Base-by-base conservation (phyloP, 2,797 vertebrate genomes). In the Anolis apletophallus region DNA sequence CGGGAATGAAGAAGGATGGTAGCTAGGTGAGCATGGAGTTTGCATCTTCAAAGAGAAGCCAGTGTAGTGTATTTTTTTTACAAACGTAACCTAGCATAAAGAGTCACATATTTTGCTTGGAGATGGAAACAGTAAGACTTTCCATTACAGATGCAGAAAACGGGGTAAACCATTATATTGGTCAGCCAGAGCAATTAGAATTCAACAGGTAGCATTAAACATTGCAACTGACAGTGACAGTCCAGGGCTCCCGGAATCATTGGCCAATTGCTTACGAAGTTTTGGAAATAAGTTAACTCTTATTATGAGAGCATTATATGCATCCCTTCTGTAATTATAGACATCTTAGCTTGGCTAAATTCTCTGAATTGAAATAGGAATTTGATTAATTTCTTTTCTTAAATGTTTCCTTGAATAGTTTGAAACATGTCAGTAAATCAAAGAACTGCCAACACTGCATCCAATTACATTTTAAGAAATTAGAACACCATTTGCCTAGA, bases 401-500 rank as follows among this genome's bases (percentile, higher is more conserved):
- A 93, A 83, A 90, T 88, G 73, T 78, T 89, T 90, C 81, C 78
- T 81, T 88, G 89, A 90, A 90, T 86, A 57, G 78, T 90, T 91
- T 94, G 93, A 90, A 95, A 88, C 81, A 88, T 92, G 92, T 93
- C 87, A 89, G 89, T 92, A 95, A 94, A 91, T 95, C 85, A 94
- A 91, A 81, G 84, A 94, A 86, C 81, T 64, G 91, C 90, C 88
- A 93, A 92, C 93, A 90, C 80, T 89, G 40, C 84, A 73, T 92
- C 88, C 91, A 93, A 93, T 94, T 95, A 89, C 81, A 85, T 94
- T 95, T 84, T 40, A 91, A 93, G 92, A 94, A 94, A 94, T 94
- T 94, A 94, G 94, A 94, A 90, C 93, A 91, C 88, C 90, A 59
- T 95, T 96, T 94, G 85, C 91, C 90, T 90, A 92, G 91, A 89